A percentile compares a stretch with the other conserved stretches of the same genome.
These are phyloP conservation scores for Drosophila murphyi DNA, from an alignment of 1,140 invertebrate species.

Conservation along the genomic window DNA sequence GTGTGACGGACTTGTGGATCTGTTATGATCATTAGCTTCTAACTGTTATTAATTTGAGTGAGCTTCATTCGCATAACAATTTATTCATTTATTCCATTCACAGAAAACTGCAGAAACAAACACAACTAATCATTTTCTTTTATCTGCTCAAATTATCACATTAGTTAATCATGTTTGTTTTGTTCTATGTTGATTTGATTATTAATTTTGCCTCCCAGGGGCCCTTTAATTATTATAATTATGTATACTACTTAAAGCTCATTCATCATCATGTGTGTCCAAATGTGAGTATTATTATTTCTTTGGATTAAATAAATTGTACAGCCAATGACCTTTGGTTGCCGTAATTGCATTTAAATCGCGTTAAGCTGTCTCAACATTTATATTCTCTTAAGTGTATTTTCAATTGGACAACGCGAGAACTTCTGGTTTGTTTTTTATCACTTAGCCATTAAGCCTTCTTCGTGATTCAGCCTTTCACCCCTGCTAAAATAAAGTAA, in stretches of 20 bases:
- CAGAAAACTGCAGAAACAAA: slow-evolving; percentile 4
- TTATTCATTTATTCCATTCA: slow-evolving; percentile 67
- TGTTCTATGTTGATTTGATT: slow-evolving; percentile 23
- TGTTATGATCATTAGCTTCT: slow-evolving; percentile 64
- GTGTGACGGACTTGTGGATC: slow-evolving; percentile 46
- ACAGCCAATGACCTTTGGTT: slow-evolving; percentile 51
- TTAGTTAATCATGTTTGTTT: slow-evolving; percentile 48
- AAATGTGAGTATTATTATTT: slow-evolving; percentile 5
- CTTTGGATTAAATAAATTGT: slow-evolving; percentile 10
- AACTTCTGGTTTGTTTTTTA: neutral
- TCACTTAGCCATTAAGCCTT: neutral
- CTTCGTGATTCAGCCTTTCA: neutral
- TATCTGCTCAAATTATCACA: slow-evolving; percentile 70
- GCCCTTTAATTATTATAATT: slow-evolving; percentile 49
- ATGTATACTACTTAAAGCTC: slow-evolving; percentile 23
- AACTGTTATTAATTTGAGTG: slow-evolving; percentile 65
- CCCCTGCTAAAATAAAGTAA: no score
- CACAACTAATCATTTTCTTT: slow-evolving; percentile 34
- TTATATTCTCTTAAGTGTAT: slow-evolving; percentile 8
- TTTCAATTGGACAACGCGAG: neutral
- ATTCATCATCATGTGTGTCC: slow-evolving; percentile 24
- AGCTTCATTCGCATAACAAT: slow-evolving; percentile 40
- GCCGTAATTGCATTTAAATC: slow-evolving; percentile 45
- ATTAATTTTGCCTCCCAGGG: slow-evolving; percentile 1
- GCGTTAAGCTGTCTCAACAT: slow-evolving; percentile 7